Conservation (phyloP, 2,797 vertebrate species). For the Loriculus beryllinus region DNA sequence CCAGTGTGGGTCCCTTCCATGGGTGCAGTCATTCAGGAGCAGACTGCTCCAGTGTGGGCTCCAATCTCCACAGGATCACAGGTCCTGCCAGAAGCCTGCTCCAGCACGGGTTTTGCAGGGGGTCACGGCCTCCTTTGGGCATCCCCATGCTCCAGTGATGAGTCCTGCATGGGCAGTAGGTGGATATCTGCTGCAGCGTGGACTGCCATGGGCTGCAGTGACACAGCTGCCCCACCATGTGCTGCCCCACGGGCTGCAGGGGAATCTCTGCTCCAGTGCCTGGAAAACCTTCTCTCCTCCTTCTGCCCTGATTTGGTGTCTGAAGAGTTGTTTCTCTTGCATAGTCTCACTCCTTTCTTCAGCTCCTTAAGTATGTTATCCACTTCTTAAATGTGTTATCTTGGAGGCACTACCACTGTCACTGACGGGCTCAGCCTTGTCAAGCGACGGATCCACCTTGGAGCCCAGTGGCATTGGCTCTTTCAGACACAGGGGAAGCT, state of each 20-base stretch:
- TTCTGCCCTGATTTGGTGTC: not conserved
- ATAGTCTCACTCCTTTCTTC: not conserved
- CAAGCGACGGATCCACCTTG: accelerated
- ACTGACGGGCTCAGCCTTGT: not conserved
- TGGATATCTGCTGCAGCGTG: accelerated
- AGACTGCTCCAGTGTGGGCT: not conserved
- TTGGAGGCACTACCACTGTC: accelerated
- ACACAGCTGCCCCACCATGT: not conserved
- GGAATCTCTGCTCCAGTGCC: accelerated
- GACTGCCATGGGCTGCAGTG: accelerated
- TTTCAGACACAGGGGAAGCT: not conserved
- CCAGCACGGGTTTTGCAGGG: not conserved
- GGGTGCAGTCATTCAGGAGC: not conserved
- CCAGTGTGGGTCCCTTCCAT: not conserved
- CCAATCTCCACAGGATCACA: not conserved
- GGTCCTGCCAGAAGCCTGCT: not conserved
- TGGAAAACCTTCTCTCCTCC: not conserved
- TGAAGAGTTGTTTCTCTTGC: not conserved
- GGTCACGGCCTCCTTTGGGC: not conserved
- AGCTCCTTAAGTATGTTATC: not conserved
- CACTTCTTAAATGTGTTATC: not conserved
- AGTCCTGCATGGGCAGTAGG: not conserved
- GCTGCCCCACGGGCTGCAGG: accelerated
- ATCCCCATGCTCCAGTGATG: accelerated
- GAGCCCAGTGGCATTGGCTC: not conserved